Percentiles rank a stretch among this genome's conserved stretches.
Evolutionary conservation across 1,140 invertebrate species (phyloP).

Genomic region (Calephelis nemesis): DNA sequence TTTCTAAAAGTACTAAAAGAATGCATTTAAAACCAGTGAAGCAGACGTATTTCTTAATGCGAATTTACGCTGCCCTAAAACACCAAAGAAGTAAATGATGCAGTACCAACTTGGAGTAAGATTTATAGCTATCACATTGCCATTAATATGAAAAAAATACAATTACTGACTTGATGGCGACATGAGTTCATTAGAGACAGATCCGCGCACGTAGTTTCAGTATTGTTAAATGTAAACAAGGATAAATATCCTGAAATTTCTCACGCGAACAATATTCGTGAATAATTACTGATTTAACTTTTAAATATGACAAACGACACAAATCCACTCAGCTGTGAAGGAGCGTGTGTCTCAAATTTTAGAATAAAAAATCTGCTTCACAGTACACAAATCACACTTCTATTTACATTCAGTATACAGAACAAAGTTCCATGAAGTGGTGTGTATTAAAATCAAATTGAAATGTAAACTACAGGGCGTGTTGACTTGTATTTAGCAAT

Average conservation of each 20-base stretch:
- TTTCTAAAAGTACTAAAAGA: too few species aligned
- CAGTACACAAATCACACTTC: not conserved
- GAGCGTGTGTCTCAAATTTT: constrained; percentile 49
- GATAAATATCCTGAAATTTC: constrained; percentile 33
- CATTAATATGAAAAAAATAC: too few species aligned
- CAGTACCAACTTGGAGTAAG: too few species aligned
- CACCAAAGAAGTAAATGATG: too few species aligned
- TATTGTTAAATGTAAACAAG: too few species aligned
- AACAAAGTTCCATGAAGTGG: constrained; percentile 24
- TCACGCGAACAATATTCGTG: constrained; percentile 52
- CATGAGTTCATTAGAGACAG: too few species aligned
- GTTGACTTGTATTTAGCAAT: constrained; percentile 56
- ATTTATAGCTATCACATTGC: too few species aligned
- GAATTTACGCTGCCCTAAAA: too few species aligned
- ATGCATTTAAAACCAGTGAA: too few species aligned
- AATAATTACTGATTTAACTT: constrained; percentile 65
- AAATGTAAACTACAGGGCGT: constrained; percentile 66
- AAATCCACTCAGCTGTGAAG: constrained; percentile 70
- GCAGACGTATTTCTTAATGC: too few species aligned
- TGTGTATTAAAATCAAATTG: constrained; percentile 53
- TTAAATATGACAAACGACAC: constrained; percentile 69
- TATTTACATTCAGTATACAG: constrained; percentile 22
- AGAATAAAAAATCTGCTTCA: not conserved
- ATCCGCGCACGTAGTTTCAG: not conserved
- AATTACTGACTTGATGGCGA: too few species aligned